These are phyloP conservation scores for Unio delphinus DNA, from an alignment of 2,888 invertebrate genomes.

Conservation along the genomic window DNA sequence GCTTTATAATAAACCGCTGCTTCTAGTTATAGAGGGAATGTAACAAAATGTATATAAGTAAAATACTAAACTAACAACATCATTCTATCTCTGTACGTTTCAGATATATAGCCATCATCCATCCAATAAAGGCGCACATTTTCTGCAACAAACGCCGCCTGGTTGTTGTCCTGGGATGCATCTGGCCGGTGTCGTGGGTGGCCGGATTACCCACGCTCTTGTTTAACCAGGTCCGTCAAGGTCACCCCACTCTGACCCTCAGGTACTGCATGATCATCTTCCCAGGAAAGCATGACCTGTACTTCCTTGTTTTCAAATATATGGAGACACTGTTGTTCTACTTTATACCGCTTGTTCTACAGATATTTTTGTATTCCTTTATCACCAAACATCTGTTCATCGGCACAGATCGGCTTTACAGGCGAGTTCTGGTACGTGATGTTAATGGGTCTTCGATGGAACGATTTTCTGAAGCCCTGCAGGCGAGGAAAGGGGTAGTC, in stretches of 20 bases:
- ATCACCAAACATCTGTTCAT: conserved; percentile 67
- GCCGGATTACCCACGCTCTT: conserved; percentile 68
- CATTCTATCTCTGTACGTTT: conserved; percentile 14
- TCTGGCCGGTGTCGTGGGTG: conserved; percentile 68
- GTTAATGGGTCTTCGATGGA: conserved; percentile 50
- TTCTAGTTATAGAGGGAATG: too few species aligned
- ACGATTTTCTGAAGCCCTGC: conserved; percentile 57
- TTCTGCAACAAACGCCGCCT: conserved; percentile 68
- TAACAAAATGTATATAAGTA: too few species aligned
- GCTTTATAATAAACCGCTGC: too few species aligned
- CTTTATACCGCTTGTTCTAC: conserved; percentile 66
- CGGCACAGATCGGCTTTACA: conserved; percentile 58
- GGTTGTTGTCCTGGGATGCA: conserved; percentile 62
- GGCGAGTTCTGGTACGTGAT: conserved; percentile 47
- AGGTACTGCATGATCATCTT: conserved; percentile 64
- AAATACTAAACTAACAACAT: too few species aligned
- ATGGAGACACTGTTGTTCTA: conserved; percentile 69
- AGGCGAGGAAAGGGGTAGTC: conserved; percentile 69
- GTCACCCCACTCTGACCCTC: conserved; percentile 41
- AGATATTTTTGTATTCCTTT: conserved; percentile 64
- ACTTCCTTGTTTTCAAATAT: conserved; percentile 63
- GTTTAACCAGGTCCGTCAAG: conserved; percentile 59
- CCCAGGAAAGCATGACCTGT: conserved; percentile 47
- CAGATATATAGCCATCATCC: conserved; percentile 72
- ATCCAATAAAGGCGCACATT: conserved; percentile 71